Conservation (phyloP, 1,140 invertebrate genomes). For the Zaprionus taronus region DNA sequence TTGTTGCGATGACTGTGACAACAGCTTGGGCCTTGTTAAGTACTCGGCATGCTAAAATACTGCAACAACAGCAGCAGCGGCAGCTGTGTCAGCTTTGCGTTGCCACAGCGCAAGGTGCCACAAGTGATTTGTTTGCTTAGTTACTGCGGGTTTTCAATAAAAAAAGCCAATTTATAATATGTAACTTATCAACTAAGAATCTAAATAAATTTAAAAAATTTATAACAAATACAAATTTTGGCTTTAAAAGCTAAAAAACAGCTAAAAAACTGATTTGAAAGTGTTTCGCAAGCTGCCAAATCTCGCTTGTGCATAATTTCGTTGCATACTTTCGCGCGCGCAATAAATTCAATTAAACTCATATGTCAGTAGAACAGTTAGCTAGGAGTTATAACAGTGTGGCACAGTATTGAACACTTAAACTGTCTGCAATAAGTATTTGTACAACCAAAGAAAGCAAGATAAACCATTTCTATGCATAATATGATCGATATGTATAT, state of each 20-base stretch:
- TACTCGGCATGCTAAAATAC: slow-evolving; percentile 13
- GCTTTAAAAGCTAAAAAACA: neutral
- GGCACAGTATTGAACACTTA: too few relatives aligned
- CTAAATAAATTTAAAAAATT: neutral
- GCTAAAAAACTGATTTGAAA: neutral
- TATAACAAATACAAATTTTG: neutral
- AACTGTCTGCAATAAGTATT: too few relatives aligned
- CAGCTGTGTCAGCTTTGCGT: neutral
- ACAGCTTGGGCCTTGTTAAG: slow-evolving; percentile 24
- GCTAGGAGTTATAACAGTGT: too few relatives aligned
- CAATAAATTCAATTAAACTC: neutral
- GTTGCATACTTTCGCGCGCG: neutral
- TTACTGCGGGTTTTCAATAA: neutral
- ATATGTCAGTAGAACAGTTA: neutral
- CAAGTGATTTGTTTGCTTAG: neutral
- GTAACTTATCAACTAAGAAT: neutral
- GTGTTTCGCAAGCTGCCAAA: neutral
- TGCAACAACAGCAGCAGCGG: neutral
- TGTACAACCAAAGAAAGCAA: too few relatives aligned
- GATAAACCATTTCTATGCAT: too few relatives aligned
- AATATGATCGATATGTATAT: too few relatives aligned
- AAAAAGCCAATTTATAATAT: neutral
- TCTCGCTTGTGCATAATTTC: neutral
- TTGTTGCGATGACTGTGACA: slow-evolving; percentile 22
- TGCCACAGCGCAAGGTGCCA: neutral